These are phyloP conservation scores for Scatophagus argus DNA, from an alignment of 2,113 vertebrate species.

Conservation along the genomic window DNA sequence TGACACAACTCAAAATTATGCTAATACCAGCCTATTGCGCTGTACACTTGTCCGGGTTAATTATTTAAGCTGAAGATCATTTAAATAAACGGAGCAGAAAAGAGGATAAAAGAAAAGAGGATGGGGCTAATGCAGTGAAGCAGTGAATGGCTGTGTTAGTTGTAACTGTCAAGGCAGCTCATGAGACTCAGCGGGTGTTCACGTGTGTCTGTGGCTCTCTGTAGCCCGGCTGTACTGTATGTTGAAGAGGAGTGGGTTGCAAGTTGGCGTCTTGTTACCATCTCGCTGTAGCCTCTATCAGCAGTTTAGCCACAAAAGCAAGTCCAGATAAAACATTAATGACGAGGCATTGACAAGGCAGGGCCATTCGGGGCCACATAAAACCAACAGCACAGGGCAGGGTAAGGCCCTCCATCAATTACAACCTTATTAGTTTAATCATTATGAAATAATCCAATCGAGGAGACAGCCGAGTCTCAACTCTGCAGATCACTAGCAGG, in stretches of 20 bases:
- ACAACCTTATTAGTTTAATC: constrained; percentile 79
- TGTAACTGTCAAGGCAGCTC: constrained; percentile 29
- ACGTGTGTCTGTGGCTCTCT: constrained; percentile 8
- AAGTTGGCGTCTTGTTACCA: constrained; percentile 30
- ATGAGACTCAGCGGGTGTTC: constrained; percentile 29
- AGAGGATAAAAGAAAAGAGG: constrained; percentile 49
- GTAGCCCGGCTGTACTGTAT: constrained; percentile 3
- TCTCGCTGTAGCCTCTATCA: constrained; percentile 47
- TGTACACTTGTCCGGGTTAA: constrained; percentile 22
- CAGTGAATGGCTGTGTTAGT: constrained; percentile 39
- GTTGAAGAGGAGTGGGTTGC: constrained; percentile 38
- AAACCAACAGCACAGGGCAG: constrained; percentile 71
- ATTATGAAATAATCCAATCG: constrained; percentile 80
- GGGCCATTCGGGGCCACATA: constrained; percentile 72
- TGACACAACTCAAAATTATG: constrained; percentile 16
- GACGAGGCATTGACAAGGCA: constrained; percentile 71
- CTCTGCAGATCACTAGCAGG: constrained; percentile 46
- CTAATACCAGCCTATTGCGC: constrained; percentile 29
- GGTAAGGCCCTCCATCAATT: constrained; percentile 80
- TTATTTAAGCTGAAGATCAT: constrained; percentile 46
- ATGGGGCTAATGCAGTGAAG: constrained; percentile 29
- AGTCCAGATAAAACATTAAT: constrained; percentile 73
- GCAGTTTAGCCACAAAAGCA: constrained; percentile 57
- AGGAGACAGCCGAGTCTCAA: constrained; percentile 65
- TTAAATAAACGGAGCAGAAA: constrained; percentile 65